phyloP scores from a whole-genome alignment of 2,113 vertebrate genomes.

The Spilogale gracilis region DNA sequence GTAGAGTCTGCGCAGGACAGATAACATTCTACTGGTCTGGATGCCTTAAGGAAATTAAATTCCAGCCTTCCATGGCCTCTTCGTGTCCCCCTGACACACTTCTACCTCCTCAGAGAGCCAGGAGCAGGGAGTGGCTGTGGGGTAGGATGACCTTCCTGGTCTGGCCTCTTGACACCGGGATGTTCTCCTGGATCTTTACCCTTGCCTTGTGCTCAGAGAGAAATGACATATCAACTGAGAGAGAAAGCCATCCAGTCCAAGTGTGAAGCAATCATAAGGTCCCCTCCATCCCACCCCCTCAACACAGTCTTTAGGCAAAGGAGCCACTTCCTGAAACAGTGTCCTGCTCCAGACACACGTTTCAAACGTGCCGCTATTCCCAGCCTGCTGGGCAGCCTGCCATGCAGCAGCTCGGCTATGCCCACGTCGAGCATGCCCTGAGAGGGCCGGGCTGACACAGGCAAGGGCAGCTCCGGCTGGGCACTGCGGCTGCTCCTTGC shows the following conservation, averaged over 20 bases:
- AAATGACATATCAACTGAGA: conserved; percentile 62
- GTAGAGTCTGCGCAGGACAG: background rate
- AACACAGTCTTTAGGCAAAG: background rate
- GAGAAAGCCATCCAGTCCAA: background rate
- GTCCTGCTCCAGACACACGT: background rate
- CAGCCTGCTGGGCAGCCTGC: conserved; percentile 4
- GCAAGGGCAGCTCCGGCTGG: background rate
- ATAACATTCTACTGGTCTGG: background rate
- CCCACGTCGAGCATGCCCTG: rapidly evolving
- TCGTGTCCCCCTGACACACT: background rate
- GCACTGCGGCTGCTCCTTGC: background rate
- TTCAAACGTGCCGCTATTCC: background rate
- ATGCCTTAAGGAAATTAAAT: background rate
- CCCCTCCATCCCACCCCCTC: background rate
- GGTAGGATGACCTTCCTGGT: background rate
- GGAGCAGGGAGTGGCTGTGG: background rate
- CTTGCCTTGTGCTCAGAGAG: conserved; percentile 20
- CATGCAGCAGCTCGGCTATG: background rate
- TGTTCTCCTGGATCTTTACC: background rate
- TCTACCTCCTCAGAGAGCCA: background rate
- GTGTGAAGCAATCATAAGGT: conserved; percentile 15
- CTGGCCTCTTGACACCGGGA: background rate
- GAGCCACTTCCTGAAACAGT: background rate
- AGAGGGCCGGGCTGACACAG: background rate
- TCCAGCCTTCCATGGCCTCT: background rate